Base-by-base conservation (phyloP, 2,113 vertebrate species). In the Verasper variegatus region DNA sequence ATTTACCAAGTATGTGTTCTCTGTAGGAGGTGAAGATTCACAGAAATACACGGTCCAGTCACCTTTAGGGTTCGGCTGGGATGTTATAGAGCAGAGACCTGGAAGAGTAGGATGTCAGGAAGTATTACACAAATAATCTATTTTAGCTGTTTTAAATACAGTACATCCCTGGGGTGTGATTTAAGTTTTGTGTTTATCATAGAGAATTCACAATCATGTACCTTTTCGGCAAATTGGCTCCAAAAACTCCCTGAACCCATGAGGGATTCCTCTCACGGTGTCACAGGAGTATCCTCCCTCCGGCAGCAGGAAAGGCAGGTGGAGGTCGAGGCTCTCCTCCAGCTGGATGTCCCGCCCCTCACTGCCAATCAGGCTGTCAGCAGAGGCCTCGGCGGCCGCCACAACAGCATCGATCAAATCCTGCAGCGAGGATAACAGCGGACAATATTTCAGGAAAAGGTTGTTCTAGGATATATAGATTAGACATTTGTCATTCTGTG, bases 201-300 rank as follows among this genome's bases (percentile, higher is more conserved):
- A n/a, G 23, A 68, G 8, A 8, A 57, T 23, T 61, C 5, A 15
- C 11, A 51, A 45, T 62, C n/a, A 3, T 0, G 24, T 74, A 97
- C 97, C 97, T 96, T 95, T 96, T 83, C 91, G 95, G 88, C 95
- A 96, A 13, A 98, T 91, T 0, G 97, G 96, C 66, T 98, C 96
- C 84, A 99, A 84, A 88, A 98, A 98, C 60, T 98, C 96, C 54
- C 94, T 94, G 24, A 99, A 93, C 18, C 97, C 97, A 10, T 89
- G 95, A 13, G 97, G 97, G 78, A 97, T 92, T 80, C 96, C 97
- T 86, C 92, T 94, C 79, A 98, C 93, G 0, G 95, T 95, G 63
- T 97, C 96, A 4, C 97, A 97, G 60, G 96, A 97, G 87, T 98
- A 97, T 49, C 97, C 96, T 27, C 96, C 97, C 92, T 97, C 97